Evolutionary conservation across 2,888 invertebrate species (phyloP), one percentile per base, ranked within the genome.

Genomic region (Lepidocyrtoides sp.): DNA sequence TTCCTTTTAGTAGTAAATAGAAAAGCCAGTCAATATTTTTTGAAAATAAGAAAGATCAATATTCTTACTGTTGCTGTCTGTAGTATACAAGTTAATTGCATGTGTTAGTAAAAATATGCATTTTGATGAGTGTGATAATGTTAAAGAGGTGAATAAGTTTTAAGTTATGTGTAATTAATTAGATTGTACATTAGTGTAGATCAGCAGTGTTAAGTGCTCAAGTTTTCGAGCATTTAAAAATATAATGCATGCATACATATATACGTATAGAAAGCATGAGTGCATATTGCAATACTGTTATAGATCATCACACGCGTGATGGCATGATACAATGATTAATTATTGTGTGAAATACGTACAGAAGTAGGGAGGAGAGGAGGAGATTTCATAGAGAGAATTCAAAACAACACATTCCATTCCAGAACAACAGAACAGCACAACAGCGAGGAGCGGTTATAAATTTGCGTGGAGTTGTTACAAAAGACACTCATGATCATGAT

Each of bases 291-390:
- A 17, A 14, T 32, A 36, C 23, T 60, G 60, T 26, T 60, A 60
- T 26, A 26, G 14, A 54, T 26, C 60, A 60, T 23, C 60, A 60
- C 60, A 66, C 48, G n/a, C n/a, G 32, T 32, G 7, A 36, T 36
- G 10, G 54, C n/a, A 54, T 32, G n/a, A 14, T 77, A 77, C 51
- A 77, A 77, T 77, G 54, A 51, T 51, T 51, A 77, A 77, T 75
- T 60, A 72, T 57, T 88, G 57, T 69, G 89, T 82, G 72, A 82
- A 66, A 57, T 72, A 89, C 89, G 89, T 89, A 89, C 89, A 82
- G 32, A 69, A 69, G 72, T 36, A 81, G 79, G 63, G 32, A 66
- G 75, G 23, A 51, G 26, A 63, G 12, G 48, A 57, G 79, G 17
- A 57, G 57, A 81, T 57, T 60, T 57, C 36, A 81, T 32, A 85